phyloP scores from a whole-genome alignment of 2,888 invertebrate genomes.

The Lithophane socia region DNA sequence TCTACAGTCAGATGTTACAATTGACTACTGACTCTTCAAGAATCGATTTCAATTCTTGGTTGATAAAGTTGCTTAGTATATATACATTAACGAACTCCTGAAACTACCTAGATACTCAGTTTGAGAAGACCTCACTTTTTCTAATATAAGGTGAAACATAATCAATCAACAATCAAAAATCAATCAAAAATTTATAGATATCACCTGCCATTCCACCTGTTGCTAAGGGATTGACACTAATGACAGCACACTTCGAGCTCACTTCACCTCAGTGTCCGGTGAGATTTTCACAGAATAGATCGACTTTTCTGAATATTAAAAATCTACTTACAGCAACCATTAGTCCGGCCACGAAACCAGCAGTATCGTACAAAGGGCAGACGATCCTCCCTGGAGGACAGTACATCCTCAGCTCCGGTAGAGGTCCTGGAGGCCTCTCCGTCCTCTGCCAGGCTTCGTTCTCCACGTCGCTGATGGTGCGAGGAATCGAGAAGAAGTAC shows the following conservation, averaged over 20 bases:
- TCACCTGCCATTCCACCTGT: not conserved
- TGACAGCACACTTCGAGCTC: not conserved
- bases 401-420: constrained; percentile 84
- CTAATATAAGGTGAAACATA: too few species aligned
- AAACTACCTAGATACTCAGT: too few species aligned
- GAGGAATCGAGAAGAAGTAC: constrained; percentile 87
- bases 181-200: too few species aligned
- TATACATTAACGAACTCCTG: too few species aligned
- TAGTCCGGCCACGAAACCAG: constrained; percentile 85
- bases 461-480: constrained; percentile 82
- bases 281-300: not conserved
- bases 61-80: too few species aligned
- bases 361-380: constrained; percentile 84
- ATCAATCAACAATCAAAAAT: too few species aligned
- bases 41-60: too few species aligned
- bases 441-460: constrained; percentile 81
- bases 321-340: constrained; percentile 83
- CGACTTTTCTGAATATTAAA: not conserved
- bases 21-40: too few species aligned
- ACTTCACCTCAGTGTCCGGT: not conserved
- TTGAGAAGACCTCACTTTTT: too few species aligned
- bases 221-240: not conserved
- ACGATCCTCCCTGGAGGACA: constrained; percentile 82
- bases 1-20: too few species aligned
- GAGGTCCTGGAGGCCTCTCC: constrained; percentile 79